Base-by-base conservation (phyloP, 2,797 vertebrate genomes). In the Malacoctenus gilli region DNA sequence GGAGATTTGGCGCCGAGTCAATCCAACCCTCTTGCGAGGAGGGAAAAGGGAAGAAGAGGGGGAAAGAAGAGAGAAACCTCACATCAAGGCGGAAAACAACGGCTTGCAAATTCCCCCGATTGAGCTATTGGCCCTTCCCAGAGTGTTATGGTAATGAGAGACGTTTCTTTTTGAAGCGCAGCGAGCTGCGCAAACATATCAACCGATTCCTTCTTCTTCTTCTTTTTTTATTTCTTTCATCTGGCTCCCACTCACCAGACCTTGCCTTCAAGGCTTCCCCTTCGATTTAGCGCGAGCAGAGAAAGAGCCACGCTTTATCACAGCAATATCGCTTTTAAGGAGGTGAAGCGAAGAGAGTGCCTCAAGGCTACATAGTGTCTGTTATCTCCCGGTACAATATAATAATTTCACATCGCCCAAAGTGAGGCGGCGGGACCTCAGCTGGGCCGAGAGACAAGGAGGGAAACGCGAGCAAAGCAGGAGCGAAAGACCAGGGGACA, bases 281-380 rank as follows among this genome's bases (percentile, higher is more conserved):
- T 83, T 74, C 75, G 59, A 78, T 82, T 84, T 80, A 70, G 65
- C 47, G 14, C 4, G 60, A 72, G 76, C 62, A 59, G 73, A 72
- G 79, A 82, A 72, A 72, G 74, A 75, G 69, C 75, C 44, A 10
- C 49, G 72, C 77, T 87, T 86, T 86, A 89, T 90, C 87, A 80
- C 67, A 80, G 85, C 75, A 79, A 87, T 84, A 87, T 89, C 82
- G 83, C 84, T 87, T 89, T 86, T 87, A 86, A 85, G 78, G 83
- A 87, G 85, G 82, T 75, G 75, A 84, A 83, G 81, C 59, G 57
- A 74, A 81, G 74, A 84, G 77, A 79, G 39, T 59, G 85, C 89
- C 91, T 85, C 72, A 71, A 92, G 89, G 89, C 85, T 85, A 85
- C 82, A 85, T 62, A 70, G 75, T 80, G 71, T 83, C 83, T 85